phyloP scores from a whole-genome alignment of 1,140 invertebrate species.

The Centruroides vittatus region DNA sequence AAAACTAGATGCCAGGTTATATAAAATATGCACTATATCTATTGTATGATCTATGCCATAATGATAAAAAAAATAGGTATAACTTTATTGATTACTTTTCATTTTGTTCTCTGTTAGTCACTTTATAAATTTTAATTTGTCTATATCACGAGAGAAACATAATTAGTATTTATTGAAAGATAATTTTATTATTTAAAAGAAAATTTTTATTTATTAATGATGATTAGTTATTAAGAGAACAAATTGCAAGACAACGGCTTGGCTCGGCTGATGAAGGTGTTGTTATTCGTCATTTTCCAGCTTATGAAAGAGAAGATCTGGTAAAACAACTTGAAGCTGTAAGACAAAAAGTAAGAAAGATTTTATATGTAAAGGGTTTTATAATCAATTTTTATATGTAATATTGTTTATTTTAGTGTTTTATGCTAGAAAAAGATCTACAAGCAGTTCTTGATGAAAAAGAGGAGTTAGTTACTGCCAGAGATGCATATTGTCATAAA shows the following conservation, averaged over 20 bases:
- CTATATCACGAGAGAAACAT: no score
- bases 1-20: no score
- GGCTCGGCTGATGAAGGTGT: conserved; percentile 30
- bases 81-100: no score
- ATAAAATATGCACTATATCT: no score
- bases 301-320: conserved; percentile 45
- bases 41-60: no score
- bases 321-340: conserved; percentile 50
- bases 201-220: conserved; percentile 4
- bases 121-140: no score
- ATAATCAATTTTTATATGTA: background rate
- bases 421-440: conserved; percentile 54
- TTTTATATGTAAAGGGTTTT: background rate
- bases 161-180: no score
- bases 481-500: conserved; percentile 73
- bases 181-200: no score
- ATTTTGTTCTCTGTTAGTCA: no score
- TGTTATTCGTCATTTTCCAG: conserved; percentile 28
- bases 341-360: conserved; percentile 40
- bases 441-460: conserved; percentile 67
- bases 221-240: conserved; percentile 33
- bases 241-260: conserved; percentile 29
- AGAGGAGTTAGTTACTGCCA: conserved; percentile 61
- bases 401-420: conserved; percentile 30
- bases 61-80: no score